Conservation (phyloP, 2,888 invertebrate species). For the Leptinotarsa juncta region DNA sequence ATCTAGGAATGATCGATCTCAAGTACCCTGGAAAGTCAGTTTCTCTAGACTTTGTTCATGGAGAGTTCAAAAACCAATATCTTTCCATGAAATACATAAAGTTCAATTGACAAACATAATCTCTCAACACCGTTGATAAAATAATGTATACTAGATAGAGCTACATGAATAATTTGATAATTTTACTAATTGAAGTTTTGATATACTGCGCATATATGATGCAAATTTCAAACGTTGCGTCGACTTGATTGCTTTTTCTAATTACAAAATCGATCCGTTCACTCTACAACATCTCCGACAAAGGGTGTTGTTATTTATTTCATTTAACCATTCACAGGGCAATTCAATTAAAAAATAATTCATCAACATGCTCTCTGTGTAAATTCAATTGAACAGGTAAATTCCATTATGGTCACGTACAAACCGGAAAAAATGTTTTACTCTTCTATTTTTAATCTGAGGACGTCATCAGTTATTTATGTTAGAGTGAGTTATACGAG, state of each 20-base stretch:
- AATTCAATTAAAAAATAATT: slow-evolving; percentile 14
- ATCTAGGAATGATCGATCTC: too few relatives aligned
- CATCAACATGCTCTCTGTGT: slow-evolving; percentile 10
- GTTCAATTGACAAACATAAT: too few relatives aligned
- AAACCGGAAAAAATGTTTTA: neutral
- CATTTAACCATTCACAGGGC: slow-evolving; percentile 4
- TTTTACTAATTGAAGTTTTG: neutral
- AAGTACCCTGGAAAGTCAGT: too few relatives aligned
- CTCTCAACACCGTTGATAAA: too few relatives aligned
- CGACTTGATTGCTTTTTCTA: neutral
- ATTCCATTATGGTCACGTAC: slow-evolving; percentile 5
- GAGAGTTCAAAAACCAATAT: too few relatives aligned
- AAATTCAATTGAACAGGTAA: slow-evolving; percentile 14
- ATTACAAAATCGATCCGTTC: slow-evolving; percentile 3
- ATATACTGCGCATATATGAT: neutral
- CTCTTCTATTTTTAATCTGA: neutral
- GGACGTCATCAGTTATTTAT: neutral
- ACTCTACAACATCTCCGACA: neutral
- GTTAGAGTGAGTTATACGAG: neutral
- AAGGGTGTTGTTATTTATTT: slow-evolving; percentile 6
- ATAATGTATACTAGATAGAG: too few relatives aligned
- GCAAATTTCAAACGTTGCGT: neutral
- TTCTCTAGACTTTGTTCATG: too few relatives aligned
- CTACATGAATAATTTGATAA: too few relatives aligned
- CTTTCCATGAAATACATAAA: too few relatives aligned